A percentile compares a stretch with the other conserved stretches of the same genome.
phyloP scores from a whole-genome alignment of 35 echinoderm and acorn worm species.

The Stichopus chloronotus region DNA sequence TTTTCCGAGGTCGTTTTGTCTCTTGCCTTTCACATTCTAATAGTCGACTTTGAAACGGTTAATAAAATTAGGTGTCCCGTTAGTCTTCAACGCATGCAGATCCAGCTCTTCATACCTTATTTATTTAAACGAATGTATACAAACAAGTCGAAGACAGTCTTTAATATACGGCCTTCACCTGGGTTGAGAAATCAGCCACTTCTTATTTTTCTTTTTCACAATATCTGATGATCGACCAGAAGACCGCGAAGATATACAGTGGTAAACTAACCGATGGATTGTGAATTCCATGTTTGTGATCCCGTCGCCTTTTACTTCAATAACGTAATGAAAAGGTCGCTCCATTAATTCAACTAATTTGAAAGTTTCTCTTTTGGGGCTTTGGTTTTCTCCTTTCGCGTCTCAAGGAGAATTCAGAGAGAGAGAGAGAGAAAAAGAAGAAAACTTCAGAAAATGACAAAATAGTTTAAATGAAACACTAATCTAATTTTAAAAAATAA shows the following conservation, averaged over 20 bases:
- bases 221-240: not conserved
- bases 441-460: not conserved
- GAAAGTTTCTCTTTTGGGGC: not conserved
- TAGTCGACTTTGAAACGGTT: too few relatives aligned
- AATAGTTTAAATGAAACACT: conserved; percentile 17
- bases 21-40: too few relatives aligned
- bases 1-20: too few relatives aligned
- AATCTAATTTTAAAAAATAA: conserved; percentile 10
- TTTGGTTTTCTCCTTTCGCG: not conserved
- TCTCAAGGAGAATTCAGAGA: not conserved
- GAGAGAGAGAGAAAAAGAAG: too few relatives aligned
- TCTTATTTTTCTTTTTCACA: not conserved
- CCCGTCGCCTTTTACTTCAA: not conserved
- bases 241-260: not conserved
- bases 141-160: too few relatives aligned
- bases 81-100: too few relatives aligned
- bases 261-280: not conserved
- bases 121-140: too few relatives aligned
- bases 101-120: too few relatives aligned
- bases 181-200: not conserved
- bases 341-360: not conserved
- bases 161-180: not conserved
- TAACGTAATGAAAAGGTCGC: not conserved
- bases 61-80: too few relatives aligned
- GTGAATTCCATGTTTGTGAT: not conserved